These are phyloP conservation scores for Sylvilagus floridanus DNA, from an alignment of 2,797 vertebrate species.

Conservation along the genomic window DNA sequence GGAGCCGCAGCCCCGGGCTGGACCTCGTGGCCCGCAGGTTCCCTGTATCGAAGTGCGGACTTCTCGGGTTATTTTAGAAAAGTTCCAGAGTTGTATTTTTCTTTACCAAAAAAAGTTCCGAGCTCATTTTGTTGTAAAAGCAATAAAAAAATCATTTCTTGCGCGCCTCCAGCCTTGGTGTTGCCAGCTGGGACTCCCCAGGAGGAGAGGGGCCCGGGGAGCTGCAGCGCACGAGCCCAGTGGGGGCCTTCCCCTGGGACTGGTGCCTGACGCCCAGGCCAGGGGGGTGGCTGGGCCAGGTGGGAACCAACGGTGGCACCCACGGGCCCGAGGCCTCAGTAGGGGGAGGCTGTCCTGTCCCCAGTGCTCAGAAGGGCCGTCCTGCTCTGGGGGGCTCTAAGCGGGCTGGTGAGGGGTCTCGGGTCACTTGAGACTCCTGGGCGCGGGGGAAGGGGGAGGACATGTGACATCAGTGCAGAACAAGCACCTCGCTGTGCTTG, in stretches of 20 bases:
- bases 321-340: background rate
- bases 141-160: slow-evolving; percentile 60
- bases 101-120: slow-evolving; percentile 20
- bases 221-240: too few relatives aligned
- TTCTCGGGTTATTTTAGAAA: background rate
- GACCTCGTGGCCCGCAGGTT: background rate
- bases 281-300: background rate
- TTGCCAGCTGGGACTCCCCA: background rate
- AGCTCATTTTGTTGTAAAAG: slow-evolving; percentile 68
- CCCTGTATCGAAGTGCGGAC: background rate
- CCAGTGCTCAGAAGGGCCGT: background rate
- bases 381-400: background rate
- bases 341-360: fast-evolving
- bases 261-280: background rate
- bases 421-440: background rate
- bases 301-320: background rate
- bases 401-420: background rate
- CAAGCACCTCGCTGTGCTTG: background rate
- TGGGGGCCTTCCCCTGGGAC: background rate
- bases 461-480: background rate
- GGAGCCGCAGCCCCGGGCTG: background rate
- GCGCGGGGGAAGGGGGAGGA: background rate
- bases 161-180: background rate
- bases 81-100: slow-evolving; percentile 32
- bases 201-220: too few relatives aligned